Percentiles rank a stretch among this genome's conserved stretches.
phyloP scores from a whole-genome alignment of 2,888 invertebrate genomes.

The Autographa pulchrina region DNA sequence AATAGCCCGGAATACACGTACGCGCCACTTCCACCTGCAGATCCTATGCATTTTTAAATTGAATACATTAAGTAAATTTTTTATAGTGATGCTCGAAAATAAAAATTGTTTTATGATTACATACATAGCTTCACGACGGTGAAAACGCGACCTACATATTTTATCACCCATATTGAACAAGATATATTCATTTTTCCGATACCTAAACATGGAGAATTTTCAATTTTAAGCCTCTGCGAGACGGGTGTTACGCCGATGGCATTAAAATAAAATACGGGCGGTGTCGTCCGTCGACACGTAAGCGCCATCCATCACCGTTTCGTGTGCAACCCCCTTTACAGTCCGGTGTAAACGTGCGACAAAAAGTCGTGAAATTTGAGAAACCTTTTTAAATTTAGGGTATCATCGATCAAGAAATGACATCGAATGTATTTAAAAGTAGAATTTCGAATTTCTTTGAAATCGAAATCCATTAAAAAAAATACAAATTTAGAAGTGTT shows the following conservation, averaged over 20 bases:
- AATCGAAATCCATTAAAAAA: not conserved
- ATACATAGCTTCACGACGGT: constrained; percentile 26
- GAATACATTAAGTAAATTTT: not conserved
- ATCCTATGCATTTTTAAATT: not conserved
- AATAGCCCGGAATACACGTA: not conserved
- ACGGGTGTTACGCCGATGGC: constrained; percentile 74
- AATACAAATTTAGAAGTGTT: too few relatives aligned
- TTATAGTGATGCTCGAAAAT: not conserved
- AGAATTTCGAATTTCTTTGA: constrained; percentile 35
- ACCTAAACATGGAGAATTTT: constrained; percentile 83
- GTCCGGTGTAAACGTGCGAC: constrained; percentile 65
- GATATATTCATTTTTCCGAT: constrained; percentile 72
- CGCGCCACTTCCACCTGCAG: not conserved
- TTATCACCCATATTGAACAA: constrained; percentile 39
- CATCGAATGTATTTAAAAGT: constrained; percentile 29
- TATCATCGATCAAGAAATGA: constrained; percentile 57
- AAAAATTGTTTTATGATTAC: constrained; percentile 22
- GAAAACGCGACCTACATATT: constrained; percentile 44
- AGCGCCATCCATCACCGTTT: constrained; percentile 83
- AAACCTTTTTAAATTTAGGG: constrained; percentile 44
- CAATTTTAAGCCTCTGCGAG: constrained; percentile 85
- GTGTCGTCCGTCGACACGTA: constrained; percentile 86
- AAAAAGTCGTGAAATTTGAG: constrained; percentile 58
- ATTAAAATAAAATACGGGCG: constrained; percentile 86
- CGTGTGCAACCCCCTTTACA: constrained; percentile 73